These are phyloP conservation scores for Tiliqua scincoides DNA, from an alignment of 2,113 vertebrate genomes.

Conservation along the genomic window DNA sequence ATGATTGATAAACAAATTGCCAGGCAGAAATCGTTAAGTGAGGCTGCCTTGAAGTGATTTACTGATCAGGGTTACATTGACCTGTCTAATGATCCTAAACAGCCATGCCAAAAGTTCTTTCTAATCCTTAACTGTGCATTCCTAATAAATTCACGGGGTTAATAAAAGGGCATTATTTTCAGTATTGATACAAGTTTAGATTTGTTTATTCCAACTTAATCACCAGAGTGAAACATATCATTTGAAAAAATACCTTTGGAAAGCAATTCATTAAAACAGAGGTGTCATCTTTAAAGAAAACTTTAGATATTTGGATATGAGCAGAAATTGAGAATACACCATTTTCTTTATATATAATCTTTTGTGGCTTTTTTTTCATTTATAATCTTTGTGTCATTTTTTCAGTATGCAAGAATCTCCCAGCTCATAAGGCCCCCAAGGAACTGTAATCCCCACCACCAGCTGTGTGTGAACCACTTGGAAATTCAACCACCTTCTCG, in stretches of 20 bases:
- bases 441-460: too few relatives aligned
- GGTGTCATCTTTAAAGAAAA: slow-evolving; percentile 69
- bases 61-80: slow-evolving; percentile 71
- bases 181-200: slow-evolving; percentile 80
- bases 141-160: slow-evolving; percentile 77
- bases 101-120: slow-evolving; percentile 78
- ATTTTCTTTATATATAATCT: too few relatives aligned
- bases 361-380: slow-evolving; percentile 38
- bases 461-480: too few relatives aligned
- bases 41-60: slow-evolving; percentile 70
- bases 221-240: slow-evolving; percentile 77
- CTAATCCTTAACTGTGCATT: slow-evolving; percentile 78
- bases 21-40: slow-evolving; percentile 67
- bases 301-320: slow-evolving; percentile 54
- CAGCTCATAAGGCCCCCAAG: too few relatives aligned
- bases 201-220: slow-evolving; percentile 83
- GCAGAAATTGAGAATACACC: slow-evolving; percentile 61
- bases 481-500: too few relatives aligned
- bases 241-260: slow-evolving; percentile 71
- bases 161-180: slow-evolving; percentile 75
- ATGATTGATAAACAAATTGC: slow-evolving; percentile 59
- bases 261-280: slow-evolving; percentile 73
- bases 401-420: background rate
- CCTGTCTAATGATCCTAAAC: slow-evolving; percentile 82
- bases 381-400: background rate